Base-by-base conservation (phyloP, 2,888 invertebrate species). In the Malacosoma neustria region DNA sequence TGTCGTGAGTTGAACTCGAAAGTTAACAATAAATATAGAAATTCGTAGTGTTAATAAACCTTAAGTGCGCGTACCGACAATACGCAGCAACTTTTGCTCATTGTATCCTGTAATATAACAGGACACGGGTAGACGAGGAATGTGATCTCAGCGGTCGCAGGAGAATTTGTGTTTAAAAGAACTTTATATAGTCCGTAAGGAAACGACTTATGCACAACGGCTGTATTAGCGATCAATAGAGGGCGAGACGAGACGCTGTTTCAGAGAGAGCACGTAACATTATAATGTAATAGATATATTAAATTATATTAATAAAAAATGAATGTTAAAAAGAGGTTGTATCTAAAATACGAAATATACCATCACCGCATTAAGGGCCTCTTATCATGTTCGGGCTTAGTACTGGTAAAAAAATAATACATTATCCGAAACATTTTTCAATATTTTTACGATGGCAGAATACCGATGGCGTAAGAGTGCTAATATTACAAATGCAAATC, bases 321-420 rank as follows among this genome's bases (percentile, higher is more conserved):
- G 70, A 70, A 73, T 63, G 73, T 79, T 76, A 72, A 68, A 54
- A 75, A 74, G 61, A 80, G 82, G 84, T 84, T 84, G 82, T 84
- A 81, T 72, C 72, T 76, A 75, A 75, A 72, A 68, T 77, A 80
- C 71, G 69, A 72, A 46, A 51, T 70, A 72, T 74, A 74, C 71
- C 69, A 66, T 57, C 61, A 61, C 43, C 56, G 67, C 73, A 64
- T 61, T 54, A 47, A 22, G 22, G 9, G 6, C 22, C 22, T 22
- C 9, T 22, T 22, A 22, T n/a, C n/a, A n/a, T n/a, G n/a, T n/a
- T n/a, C n/a, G n/a, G n/a, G n/a, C n/a, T n/a, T n/a, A n/a, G n/a
- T n/a, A n/a, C n/a, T n/a, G n/a, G n/a, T n/a, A n/a, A n/a, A n/a
- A n/a, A n/a, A n/a, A n/a, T n/a, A n/a, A n/a, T n/a, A n/a, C n/a